phyloP scores from a whole-genome alignment of 2,113 vertebrate genomes.

The Montifringilla adamsi region DNA sequence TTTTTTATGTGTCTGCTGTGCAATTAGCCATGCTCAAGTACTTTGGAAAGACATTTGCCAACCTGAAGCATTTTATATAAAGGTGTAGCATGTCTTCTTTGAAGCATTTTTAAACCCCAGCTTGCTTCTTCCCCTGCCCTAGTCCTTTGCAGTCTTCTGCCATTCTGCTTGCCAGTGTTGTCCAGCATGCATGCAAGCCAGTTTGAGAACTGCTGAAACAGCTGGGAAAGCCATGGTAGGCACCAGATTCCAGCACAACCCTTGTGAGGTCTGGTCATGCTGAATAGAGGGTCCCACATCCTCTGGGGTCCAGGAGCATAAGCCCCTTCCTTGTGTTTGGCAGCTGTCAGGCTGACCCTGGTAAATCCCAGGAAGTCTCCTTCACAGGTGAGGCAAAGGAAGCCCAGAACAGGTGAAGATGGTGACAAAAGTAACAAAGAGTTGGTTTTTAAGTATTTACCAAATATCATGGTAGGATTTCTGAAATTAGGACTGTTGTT shows the following conservation, averaged over 20 bases:
- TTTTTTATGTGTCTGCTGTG: background rate
- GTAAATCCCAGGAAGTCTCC: background rate
- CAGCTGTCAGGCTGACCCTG: background rate
- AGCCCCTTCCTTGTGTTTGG: background rate
- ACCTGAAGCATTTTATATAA: background rate
- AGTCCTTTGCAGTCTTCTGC: background rate
- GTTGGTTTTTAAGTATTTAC: background rate
- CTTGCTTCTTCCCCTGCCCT: background rate
- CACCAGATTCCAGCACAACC: background rate
- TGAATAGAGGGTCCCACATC: background rate
- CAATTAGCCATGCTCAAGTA: background rate
- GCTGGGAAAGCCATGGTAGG: background rate
- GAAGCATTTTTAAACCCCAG: background rate
- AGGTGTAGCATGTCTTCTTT: background rate
- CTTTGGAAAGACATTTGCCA: background rate
- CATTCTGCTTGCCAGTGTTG: background rate
- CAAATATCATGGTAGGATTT: background rate
- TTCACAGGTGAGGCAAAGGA: background rate
- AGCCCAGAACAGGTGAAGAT: background rate
- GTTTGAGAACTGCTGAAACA: background rate
- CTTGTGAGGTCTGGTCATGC: background rate
- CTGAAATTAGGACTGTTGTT: background rate
- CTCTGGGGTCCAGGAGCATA: background rate
- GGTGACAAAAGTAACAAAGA: background rate
- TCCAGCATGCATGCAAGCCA: background rate